Evolutionary conservation across 2,113 vertebrate genomes (phyloP).

Genomic region (Brevimyrus niger): DNA sequence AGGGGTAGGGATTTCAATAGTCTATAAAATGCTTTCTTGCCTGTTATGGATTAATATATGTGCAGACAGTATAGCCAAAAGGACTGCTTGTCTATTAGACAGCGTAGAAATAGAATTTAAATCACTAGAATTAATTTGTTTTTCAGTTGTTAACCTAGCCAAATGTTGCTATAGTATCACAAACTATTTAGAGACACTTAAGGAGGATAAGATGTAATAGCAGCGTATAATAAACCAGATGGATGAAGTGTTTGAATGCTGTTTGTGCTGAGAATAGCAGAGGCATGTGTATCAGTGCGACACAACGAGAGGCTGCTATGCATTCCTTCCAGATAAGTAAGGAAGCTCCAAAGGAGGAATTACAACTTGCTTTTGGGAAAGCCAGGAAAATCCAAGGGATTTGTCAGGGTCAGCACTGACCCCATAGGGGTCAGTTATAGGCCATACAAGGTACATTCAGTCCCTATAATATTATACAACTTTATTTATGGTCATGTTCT

Average conservation of each 20-base stretch:
- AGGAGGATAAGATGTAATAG: not conserved
- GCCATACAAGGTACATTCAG: not conserved
- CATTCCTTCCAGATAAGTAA: constrained; percentile 32
- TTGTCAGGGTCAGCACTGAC: not conserved
- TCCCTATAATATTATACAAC: not conserved
- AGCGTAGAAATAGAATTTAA: not conserved
- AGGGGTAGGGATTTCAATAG: not conserved
- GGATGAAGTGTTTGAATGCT: not conserved
- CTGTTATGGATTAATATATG: not conserved
- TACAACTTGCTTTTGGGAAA: constrained; percentile 17
- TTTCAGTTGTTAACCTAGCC: not conserved
- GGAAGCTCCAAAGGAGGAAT: constrained; percentile 13
- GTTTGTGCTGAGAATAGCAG: not conserved
- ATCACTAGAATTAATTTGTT: not conserved
- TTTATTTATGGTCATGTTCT: not conserved
- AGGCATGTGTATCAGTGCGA: constrained; percentile 29
- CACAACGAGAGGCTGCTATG: not conserved
- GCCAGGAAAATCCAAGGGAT: constrained; percentile 16
- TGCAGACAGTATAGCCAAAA: not conserved
- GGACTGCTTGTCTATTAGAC: not conserved
- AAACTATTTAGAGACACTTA: not conserved
- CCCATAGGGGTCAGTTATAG: not conserved
- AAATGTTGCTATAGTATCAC: not conserved
- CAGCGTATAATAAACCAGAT: not conserved
- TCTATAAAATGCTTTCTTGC: not conserved